phyloP scores from a whole-genome alignment of 2,797 vertebrate genomes.

The Xerus rutilus region DNA sequence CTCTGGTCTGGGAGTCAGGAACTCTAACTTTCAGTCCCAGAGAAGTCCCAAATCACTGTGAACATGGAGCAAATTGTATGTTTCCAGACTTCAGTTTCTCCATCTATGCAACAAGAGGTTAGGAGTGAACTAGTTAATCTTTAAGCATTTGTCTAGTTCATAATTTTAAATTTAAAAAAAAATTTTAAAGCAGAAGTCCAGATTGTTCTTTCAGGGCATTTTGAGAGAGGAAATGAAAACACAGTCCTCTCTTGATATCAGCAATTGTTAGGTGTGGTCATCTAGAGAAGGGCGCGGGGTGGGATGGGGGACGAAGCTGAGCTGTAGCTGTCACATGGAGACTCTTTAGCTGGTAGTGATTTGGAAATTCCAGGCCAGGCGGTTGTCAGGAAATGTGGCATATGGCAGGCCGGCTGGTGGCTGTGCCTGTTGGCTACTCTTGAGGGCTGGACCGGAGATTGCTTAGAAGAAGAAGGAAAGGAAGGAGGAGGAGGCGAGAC shows the following conservation, averaged over 20 bases:
- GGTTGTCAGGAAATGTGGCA: slow-evolving; percentile 66
- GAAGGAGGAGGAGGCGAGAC: slow-evolving; percentile 29
- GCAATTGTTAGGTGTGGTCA: background rate
- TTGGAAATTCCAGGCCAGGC: slow-evolving; percentile 15
- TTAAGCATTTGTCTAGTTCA: background rate
- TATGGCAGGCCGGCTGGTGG: background rate
- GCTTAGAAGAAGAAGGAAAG: background rate
- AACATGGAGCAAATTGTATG: fast-evolving
- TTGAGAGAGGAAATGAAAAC: background rate
- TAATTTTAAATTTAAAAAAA: background rate
- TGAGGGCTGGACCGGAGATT: background rate
- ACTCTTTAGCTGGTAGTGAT: background rate
- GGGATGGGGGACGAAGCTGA: too few relatives aligned
- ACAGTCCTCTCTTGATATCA: background rate
- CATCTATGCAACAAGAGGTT: background rate
- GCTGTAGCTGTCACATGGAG: background rate
- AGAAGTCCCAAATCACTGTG: background rate
- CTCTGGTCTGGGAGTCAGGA: background rate
- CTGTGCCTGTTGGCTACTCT: slow-evolving; percentile 49
- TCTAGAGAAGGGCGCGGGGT: background rate
- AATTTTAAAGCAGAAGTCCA: background rate
- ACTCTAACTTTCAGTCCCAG: background rate
- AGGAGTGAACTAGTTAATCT: background rate
- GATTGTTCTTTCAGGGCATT: background rate
- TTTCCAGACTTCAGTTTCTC: background rate